A percentile compares a stretch with the other conserved stretches of the same genome.
Conservation (phyloP, 2,888 invertebrate genomes). For the Mythimna vitellina region DNA sequence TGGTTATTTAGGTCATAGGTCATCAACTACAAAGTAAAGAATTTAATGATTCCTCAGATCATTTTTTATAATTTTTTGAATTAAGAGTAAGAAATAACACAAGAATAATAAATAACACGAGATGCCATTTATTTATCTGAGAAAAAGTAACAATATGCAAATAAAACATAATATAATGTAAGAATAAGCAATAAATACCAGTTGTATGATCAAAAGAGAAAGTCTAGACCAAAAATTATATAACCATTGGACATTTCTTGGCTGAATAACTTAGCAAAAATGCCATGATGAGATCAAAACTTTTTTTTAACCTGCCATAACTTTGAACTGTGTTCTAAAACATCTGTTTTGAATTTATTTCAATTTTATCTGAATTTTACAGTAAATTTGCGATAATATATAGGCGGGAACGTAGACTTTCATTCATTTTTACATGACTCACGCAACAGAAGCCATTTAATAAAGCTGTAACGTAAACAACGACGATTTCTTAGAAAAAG, state of each 20-base stretch:
- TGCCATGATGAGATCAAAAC: conserved; percentile 29
- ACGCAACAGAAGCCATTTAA: conserved; percentile 65
- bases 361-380: conserved; percentile 6
- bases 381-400: conserved; percentile 16
- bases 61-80: too few species aligned
- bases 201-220: conserved; percentile 57
- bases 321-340: conserved; percentile 15
- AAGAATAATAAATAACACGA: background rate
- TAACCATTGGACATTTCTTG: conserved; percentile 64
- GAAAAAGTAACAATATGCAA: background rate
- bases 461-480: conserved; percentile 67
- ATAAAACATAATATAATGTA: background rate
- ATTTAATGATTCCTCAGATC: background rate
- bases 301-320: conserved; percentile 22
- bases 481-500: conserved; percentile 61
- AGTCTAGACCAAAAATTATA: conserved; percentile 69
- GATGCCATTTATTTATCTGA: conserved; percentile 18
- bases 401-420: conserved; percentile 63
- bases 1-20: background rate
- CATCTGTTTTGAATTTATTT: background rate
- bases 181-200: background rate
- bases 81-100: too few species aligned
- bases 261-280: conserved; percentile 46
- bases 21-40: background rate
- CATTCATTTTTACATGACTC: conserved; percentile 76